Percentiles rank a stretch among this genome's conserved stretches.
Evolutionary conservation across 2,888 invertebrate species (phyloP).

Genomic region (Pristionchus arcanus): DNA sequence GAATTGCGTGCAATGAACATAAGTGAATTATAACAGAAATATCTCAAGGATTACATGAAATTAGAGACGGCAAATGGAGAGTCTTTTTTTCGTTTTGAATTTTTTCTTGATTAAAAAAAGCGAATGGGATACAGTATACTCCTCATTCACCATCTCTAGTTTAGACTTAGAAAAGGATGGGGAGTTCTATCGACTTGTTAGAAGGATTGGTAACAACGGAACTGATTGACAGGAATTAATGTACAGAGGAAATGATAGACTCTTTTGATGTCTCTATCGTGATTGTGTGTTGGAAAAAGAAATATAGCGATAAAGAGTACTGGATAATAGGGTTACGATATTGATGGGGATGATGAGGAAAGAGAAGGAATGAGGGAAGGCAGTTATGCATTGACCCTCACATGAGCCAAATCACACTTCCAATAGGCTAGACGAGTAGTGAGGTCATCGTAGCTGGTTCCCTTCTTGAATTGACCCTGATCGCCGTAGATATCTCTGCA

Average conservation of each 20-base stretch:
- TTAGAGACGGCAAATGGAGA: not conserved
- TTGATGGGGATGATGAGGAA: not conserved
- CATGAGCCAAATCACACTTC: conserved; percentile 38
- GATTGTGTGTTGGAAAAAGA: not conserved
- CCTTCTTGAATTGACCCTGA: not conserved
- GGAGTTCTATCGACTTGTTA: not conserved
- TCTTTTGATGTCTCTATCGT: not conserved
- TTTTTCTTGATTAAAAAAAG: not conserved
- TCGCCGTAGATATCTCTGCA: conserved; percentile 2
- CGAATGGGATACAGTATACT: not conserved
- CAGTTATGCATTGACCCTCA: not conserved
- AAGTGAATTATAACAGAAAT: not conserved
- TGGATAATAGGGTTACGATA: not conserved
- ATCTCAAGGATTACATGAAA: not conserved
- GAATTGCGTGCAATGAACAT: not conserved
- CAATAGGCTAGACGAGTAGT: conserved; percentile 58
- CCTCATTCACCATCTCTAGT: conserved; percentile 28
- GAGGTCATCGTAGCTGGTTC: conserved; percentile 43
- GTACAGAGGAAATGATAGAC: not conserved
- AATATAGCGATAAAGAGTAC: not conserved
- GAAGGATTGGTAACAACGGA: not conserved
- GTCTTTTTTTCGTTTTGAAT: not conserved
- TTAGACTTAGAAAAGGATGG: not conserved
- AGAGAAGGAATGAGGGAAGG: not conserved
- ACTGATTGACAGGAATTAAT: not conserved